Conservation (phyloP, 2,797 vertebrate genomes). For the Geotria australis region DNA sequence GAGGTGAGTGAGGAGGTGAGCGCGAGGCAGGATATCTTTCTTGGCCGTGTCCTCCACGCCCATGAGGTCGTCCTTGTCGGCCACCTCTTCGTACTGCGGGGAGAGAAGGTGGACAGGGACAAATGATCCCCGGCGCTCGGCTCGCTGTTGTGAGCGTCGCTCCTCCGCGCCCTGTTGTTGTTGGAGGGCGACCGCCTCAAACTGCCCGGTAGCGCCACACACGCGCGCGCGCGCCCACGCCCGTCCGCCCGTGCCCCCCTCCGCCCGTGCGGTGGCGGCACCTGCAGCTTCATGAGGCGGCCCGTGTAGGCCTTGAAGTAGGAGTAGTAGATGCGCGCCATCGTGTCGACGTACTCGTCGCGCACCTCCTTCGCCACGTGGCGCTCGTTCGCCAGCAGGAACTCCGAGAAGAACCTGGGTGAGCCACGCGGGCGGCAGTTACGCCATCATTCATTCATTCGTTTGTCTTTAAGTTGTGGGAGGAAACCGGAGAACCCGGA, state of each 20-base stretch:
- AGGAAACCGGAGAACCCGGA: no score
- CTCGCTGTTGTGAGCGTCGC: neutral
- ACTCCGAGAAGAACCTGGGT: slow-evolving; percentile 62
- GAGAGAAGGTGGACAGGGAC: neutral
- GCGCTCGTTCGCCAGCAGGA: slow-evolving; percentile 54
- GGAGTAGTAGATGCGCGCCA: slow-evolving; percentile 64
- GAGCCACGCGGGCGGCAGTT: neutral
- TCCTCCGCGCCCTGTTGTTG: no score
- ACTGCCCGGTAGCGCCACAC: no score
- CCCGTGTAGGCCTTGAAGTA: slow-evolving; percentile 72
- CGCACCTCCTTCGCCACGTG: slow-evolving; percentile 51
- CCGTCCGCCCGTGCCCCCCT: neutral
- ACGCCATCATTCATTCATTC: no score
- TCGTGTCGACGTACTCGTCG: slow-evolving; percentile 62
- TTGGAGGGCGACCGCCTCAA: no score
- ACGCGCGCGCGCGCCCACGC: neutral
- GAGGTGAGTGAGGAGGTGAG: no score
- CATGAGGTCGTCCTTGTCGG: slow-evolving; percentile 77
- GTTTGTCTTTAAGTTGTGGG: no score
- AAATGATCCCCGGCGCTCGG: neutral
- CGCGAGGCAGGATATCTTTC: slow-evolving; percentile 45
- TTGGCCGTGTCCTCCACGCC: slow-evolving; percentile 69
- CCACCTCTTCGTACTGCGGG: slow-evolving; percentile 60
- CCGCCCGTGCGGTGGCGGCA: slow-evolving; percentile 5
- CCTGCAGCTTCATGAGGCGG: slow-evolving; percentile 66